Evolutionary conservation across 2,113 vertebrate species (phyloP).

Genomic region (Burhinus oedicnemus): DNA sequence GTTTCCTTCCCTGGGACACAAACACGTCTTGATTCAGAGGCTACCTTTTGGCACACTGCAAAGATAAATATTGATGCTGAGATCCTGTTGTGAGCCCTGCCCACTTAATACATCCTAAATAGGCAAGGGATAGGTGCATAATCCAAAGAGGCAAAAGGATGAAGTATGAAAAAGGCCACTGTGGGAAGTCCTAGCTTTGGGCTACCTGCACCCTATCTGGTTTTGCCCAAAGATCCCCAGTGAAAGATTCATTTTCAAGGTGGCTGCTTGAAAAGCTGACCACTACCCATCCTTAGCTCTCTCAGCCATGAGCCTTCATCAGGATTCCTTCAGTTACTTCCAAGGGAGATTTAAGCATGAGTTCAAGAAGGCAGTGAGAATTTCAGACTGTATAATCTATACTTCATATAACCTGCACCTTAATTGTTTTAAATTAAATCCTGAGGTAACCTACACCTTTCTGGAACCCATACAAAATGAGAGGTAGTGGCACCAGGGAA

Average conservation of each 20-base stretch:
- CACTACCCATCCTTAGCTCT: neutral
- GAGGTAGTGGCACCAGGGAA: neutral
- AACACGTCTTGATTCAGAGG: neutral
- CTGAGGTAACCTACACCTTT: neutral
- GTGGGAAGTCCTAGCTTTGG: neutral
- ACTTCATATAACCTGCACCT: neutral
- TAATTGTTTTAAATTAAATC: neutral
- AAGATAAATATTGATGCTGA: neutral
- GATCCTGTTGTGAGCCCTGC: neutral
- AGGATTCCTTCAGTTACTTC: neutral
- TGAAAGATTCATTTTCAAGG: neutral
- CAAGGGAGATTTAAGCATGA: neutral
- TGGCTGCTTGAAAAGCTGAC: neutral
- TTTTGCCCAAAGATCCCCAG: neutral
- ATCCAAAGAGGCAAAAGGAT: neutral
- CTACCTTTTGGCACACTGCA: neutral
- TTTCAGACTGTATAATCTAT: neutral
- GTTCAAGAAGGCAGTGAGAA: neutral
- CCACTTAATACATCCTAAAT: neutral
- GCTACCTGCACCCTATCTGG: neutral
- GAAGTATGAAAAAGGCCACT: neutral
- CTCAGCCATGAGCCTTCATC: neutral
- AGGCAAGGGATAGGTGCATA: neutral
- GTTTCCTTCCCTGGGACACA: neutral
- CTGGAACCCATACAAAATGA: neutral